Base-by-base conservation (phyloP, 2,888 invertebrate species). In the Dryococelus australis region DNA sequence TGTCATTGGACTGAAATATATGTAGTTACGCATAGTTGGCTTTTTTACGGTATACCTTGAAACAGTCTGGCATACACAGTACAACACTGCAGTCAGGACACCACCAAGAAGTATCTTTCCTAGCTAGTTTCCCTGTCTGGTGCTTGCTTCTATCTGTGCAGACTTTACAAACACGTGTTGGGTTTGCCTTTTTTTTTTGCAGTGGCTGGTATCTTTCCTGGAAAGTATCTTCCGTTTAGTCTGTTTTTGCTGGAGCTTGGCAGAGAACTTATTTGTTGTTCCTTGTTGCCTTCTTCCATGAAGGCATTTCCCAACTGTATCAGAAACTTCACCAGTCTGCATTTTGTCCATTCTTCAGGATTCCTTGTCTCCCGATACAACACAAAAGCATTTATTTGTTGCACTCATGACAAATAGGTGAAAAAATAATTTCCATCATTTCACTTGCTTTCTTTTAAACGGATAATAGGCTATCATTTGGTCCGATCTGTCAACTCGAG, bases 371-470 rank as follows among this genome's bases (percentile, higher is more conserved):
- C 65, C 20, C 65, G n/a, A n/a, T n/a, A n/a, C n/a, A n/a, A n/a
- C n/a, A n/a, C n/a, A n/a, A n/a, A n/a, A n/a, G n/a, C n/a, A 16
- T 12, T 13, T 16, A 65, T 65, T 13, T 65, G 65, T 65, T 65
- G 65, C 65, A 65, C 65, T 65, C 65, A 65, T 65, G 65, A 65
- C 65, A 20, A 65, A 65, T 24, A 65, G 10, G 65, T 65, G 65
- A 16, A 65, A 65, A 65, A 65, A 65, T 65, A 65, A 65, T 65
- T 65, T 65, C 65, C 65, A 65, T 16, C 65, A 65, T 65, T 65
- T 65, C 13, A 65, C 5, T 16, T 65, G 65, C 65, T 65, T 65
- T 24, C 65, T 8, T 65, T 65, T 65, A 16, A 65, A 65, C 24
- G 65, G 65, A 20, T 65, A 65, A 65, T 65, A 65, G 5, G 65